These are phyloP conservation scores for Zaprionus lineosus DNA, from an alignment of 2,888 invertebrate species.

Conservation along the genomic window DNA sequence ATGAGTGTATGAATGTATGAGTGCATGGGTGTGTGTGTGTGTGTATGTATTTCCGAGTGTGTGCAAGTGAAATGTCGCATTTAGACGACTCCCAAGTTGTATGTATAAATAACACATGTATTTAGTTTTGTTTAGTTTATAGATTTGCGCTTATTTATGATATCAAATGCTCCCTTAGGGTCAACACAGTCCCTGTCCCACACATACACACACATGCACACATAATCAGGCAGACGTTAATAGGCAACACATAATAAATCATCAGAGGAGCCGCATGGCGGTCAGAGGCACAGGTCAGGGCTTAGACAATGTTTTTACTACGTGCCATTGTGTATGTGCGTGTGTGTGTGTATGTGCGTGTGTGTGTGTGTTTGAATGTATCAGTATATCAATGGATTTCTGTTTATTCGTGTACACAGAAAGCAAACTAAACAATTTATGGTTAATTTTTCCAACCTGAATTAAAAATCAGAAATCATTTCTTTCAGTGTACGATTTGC, in stretches of 20 bases:
- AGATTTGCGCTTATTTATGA: constrained; percentile 77
- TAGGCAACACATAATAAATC: constrained; percentile 77
- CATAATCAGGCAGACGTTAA: constrained; percentile 61
- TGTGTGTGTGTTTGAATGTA: constrained; percentile 2
- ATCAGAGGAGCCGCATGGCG: constrained; percentile 43
- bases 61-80: constrained; percentile 40
- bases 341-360: constrained; percentile 17
- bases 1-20: too few relatives aligned
- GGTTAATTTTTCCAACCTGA: too few relatives aligned
- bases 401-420: constrained; percentile 16
- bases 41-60: constrained; percentile 3
- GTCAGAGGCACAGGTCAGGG: constrained; percentile 43
- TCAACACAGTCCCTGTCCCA: not conserved
- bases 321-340: constrained; percentile 10
- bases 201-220: constrained; percentile 23
- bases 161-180: constrained; percentile 43
- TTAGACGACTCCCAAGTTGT: constrained; percentile 3
- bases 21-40: too few relatives aligned
- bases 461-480: constrained; percentile 6
- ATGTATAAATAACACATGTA: constrained; percentile 56
- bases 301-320: constrained; percentile 4
- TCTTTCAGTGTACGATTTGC: constrained; percentile 24
- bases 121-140: constrained; percentile 78
- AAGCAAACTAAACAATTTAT: too few relatives aligned
- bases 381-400: constrained; percentile 33